These are phyloP conservation scores for Folsomia candida DNA, from an alignment of 2,888 invertebrate genomes.

Conservation along the genomic window DNA sequence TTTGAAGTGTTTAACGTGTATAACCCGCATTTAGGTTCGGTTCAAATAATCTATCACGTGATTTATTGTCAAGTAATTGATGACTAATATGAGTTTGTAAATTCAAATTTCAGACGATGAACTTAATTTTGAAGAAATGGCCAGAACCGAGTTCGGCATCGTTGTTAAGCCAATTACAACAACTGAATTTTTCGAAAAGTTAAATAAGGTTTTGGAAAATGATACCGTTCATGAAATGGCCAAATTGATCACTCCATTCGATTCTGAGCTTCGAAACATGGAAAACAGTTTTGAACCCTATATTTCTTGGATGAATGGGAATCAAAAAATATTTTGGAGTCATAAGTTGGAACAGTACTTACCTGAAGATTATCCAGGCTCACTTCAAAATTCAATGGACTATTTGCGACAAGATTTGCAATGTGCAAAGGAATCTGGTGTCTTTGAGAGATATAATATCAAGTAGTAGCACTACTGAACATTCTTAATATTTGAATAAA, in stretches of 20 bases:
- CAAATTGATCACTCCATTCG: not conserved
- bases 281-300: not conserved
- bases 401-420: not conserved
- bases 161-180: not conserved
- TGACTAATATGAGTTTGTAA: too few species aligned
- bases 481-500: too few species aligned
- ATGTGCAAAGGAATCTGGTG: not conserved
- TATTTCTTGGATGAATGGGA: not conserved
- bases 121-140: not conserved
- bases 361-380: not conserved
- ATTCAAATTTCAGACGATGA: too few species aligned
- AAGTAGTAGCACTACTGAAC: too few species aligned
- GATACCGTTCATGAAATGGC: not conserved
- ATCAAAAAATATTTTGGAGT: slow-evolving; percentile 1
- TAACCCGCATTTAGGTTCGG: slow-evolving; percentile 5
- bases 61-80: too few species aligned
- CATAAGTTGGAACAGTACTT: not conserved
- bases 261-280: not conserved
- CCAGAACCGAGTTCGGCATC: not conserved
- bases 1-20: slow-evolving; percentile 14
- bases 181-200: not conserved
- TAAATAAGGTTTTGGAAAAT: too few species aligned
- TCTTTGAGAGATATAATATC: not conserved
- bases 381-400: not conserved
- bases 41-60: too few species aligned